Evolutionary conservation across 2,888 invertebrate species (phyloP).

Genomic region (Melinaea marsaeus): DNA sequence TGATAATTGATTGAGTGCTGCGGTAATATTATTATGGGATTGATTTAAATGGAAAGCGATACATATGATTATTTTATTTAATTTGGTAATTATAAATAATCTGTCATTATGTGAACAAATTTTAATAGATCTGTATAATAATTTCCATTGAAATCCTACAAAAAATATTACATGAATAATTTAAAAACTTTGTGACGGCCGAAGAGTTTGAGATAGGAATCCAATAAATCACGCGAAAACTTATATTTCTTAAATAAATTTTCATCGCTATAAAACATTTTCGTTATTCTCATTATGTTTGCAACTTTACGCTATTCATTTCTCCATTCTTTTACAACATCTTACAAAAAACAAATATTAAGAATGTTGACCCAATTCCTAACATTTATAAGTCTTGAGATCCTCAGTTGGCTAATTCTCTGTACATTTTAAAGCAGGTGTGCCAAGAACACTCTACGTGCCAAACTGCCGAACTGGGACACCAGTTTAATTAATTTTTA

Average conservation of each 20-base stretch:
- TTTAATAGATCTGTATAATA: too few relatives aligned
- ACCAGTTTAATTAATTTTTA: conserved; percentile 59
- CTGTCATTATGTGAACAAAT: too few relatives aligned
- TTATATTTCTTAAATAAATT: too few relatives aligned
- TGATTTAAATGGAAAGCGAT: conserved; percentile 21
- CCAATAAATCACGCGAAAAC: neutral
- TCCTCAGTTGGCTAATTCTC: conserved; percentile 3
- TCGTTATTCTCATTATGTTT: too few relatives aligned
- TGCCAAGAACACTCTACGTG: conserved; percentile 38
- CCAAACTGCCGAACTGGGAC: conserved; percentile 31
- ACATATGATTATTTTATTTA: neutral
- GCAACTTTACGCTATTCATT: neutral
- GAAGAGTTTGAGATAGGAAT: neutral
- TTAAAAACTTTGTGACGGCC: too few relatives aligned
- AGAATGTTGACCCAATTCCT: conserved; percentile 2
- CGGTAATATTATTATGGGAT: conserved; percentile 19
- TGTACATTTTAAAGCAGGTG: conserved; percentile 17
- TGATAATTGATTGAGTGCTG: conserved; percentile 13
- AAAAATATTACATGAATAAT: too few relatives aligned
- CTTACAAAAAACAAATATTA: neutral
- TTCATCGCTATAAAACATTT: too few relatives aligned
- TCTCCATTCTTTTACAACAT: neutral
- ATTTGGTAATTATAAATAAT: too few relatives aligned
- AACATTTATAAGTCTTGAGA: neutral
- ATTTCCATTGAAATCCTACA: too few relatives aligned